These are phyloP conservation scores for Drosophila lutescens DNA, from an alignment of 2,888 invertebrate species.

Conservation along the genomic window DNA sequence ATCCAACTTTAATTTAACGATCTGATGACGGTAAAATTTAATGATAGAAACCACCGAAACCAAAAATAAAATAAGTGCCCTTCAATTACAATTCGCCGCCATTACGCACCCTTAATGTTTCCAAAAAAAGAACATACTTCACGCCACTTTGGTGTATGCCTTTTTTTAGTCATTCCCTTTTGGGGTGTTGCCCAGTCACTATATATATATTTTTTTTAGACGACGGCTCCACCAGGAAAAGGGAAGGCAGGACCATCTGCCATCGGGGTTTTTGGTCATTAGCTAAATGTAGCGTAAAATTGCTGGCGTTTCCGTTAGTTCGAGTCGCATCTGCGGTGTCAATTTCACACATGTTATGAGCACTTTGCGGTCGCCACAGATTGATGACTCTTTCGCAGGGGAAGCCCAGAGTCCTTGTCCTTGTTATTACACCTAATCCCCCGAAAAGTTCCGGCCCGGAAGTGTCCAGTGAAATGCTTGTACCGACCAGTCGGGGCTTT, in stretches of 20 bases:
- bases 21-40: conserved; percentile 1
- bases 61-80: conserved; percentile 7
- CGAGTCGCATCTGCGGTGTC: conserved; percentile 71
- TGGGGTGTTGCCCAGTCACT: conserved; percentile 14
- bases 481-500: background rate
- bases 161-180: conserved; percentile 18
- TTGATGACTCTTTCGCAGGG: conserved; percentile 55
- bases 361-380: conserved; percentile 68
- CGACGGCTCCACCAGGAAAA: conserved; percentile 19
- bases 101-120: conserved; percentile 18
- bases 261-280: conserved; percentile 61
- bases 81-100: conserved; percentile 4
- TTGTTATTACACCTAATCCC: conserved; percentile 34
- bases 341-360: conserved; percentile 81
- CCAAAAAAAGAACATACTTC: conserved; percentile 15
- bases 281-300: conserved; percentile 75
- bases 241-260: conserved; percentile 29
- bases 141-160: conserved; percentile 9
- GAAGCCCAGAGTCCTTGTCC: conserved; percentile 33
- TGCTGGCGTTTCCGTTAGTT: conserved; percentile 67
- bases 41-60: background rate
- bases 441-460: conserved; percentile 54
- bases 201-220: conserved; percentile 18
- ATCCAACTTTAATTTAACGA: background rate
- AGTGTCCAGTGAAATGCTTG: conserved; percentile 19